Evolutionary conservation across 2,888 invertebrate genomes (phyloP).

Genomic region (Imbricaverruca yamaguchii): DNA sequence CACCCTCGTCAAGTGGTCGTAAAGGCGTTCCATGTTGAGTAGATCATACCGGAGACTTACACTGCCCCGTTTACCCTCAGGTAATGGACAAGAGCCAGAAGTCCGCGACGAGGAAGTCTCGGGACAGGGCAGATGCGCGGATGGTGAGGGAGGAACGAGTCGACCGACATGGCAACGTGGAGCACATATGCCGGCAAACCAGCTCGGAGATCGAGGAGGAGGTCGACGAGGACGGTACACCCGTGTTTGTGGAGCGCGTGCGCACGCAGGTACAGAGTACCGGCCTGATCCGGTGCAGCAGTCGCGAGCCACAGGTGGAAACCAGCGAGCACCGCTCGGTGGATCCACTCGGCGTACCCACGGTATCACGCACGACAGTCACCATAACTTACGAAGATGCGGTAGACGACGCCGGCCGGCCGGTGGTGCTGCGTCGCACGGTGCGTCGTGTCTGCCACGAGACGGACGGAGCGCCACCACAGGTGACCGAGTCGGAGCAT

Average conservation of each 20-base stretch:
- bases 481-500: not conserved
- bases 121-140: not conserved
- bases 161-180: not conserved
- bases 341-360: not conserved
- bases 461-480: not conserved
- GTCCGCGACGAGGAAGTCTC: not conserved
- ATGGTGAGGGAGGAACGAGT: not conserved
- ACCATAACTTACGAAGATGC: not conserved
- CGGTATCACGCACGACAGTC: not conserved
- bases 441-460: not conserved
- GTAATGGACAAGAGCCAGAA: not conserved
- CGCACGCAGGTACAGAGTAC: not conserved
- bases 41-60: too few relatives aligned
- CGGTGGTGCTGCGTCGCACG: not conserved
- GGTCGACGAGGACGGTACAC: not conserved
- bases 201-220: not conserved
- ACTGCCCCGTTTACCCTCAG: not conserved
- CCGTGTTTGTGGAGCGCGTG: constrained; percentile 1
- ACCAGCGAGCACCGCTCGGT: not conserved
- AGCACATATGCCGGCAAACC: not conserved
- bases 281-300: not conserved
- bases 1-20: too few relatives aligned
- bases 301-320: not conserved
- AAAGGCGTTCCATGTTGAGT: too few relatives aligned
- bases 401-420: not conserved